Base-by-base conservation (phyloP, 1,140 invertebrate genomes). In the Brachionus sp. region DNA sequence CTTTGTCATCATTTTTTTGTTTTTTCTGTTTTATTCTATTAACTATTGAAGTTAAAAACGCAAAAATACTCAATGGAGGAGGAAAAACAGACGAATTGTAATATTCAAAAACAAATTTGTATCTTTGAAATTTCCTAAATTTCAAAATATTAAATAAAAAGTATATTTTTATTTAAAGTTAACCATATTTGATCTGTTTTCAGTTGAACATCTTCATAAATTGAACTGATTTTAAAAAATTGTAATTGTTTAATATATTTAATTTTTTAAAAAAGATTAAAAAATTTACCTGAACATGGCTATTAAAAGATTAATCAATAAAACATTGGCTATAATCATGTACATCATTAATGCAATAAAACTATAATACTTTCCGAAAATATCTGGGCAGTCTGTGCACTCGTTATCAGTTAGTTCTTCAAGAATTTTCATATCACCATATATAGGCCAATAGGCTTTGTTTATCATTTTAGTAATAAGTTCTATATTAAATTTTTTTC, bases 41-140 rank as follows among this genome's bases (percentile, higher is more conserved):
- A 42, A 94, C 90, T 64, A 95, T 90, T 90, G 93, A 96, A 23
- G 53, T 44, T 13, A 84, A 44, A 50, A 77, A 77, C 16, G 68
- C 66, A 25, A 77, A 25, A 0, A 77, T 5, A 25, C 37, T 84
- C 0, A 84, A 66, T 29, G 83, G 83, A 37, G 83, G 83, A 37
- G 83, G 83, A 42, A 84, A 77, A 57, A 77, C 25, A 9, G 83
- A 66, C 6, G 46, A 57, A 7, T 77, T 12, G 57, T 57, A 77
- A 77, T 77, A 84, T 44, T 84, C 83, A 23, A 53, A 75, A 16
- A 84, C 70, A 19, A 84, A 33, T 64, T 37, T 44, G 39, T 77
- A 77, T 64, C 62, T 42, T 46, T 77, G 68, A 77, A 75, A 84
- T 62, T 75, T 77, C 70, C 70, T 75, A 13, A 33, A 75, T n/a